A percentile compares a stretch with the other conserved stretches of the same genome.
phyloP scores from a whole-genome alignment of 2,888 invertebrate species.

The Noctuana brunneofusca region DNA sequence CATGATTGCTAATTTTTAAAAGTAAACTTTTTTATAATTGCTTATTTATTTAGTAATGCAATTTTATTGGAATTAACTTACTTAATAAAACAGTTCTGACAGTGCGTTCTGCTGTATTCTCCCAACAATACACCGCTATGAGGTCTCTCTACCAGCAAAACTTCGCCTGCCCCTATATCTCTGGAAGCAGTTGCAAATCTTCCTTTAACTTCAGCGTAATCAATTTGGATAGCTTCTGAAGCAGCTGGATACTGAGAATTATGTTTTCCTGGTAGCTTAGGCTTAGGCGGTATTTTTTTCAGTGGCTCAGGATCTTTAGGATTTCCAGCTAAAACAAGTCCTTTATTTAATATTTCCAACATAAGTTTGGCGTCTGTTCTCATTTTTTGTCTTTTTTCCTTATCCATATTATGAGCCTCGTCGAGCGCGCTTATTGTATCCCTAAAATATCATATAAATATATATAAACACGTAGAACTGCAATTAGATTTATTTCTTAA shows the following conservation, averaged over 20 bases:
- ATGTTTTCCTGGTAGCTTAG: constrained; percentile 71
- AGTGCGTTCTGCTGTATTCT: constrained; percentile 86
- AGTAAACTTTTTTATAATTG: too few relatives aligned
- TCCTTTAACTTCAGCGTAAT: constrained; percentile 84
- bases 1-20: too few relatives aligned
- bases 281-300: constrained; percentile 63
- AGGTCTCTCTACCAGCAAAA: constrained; percentile 88
- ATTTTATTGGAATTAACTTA: too few relatives aligned
- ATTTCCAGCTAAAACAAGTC: constrained; percentile 75
- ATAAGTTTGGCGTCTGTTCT: constrained; percentile 87
- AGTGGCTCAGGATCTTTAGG: constrained; percentile 66
- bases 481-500: neutral
- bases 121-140: constrained; percentile 87
- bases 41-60: too few relatives aligned
- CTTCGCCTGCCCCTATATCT: constrained; percentile 88
- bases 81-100: constrained; percentile 88
- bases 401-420: constrained; percentile 83
- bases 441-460: constrained; percentile 55
- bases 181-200: constrained; percentile 88
- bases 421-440: constrained; percentile 87
- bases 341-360: constrained; percentile 86
- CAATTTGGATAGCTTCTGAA: constrained; percentile 85
- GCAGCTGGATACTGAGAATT: constrained; percentile 80
- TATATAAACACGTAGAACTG: neutral
- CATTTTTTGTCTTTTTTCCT: constrained; percentile 84